Base-by-base conservation (phyloP, 1,140 invertebrate species). In the Condylostylus longicornis region DNA sequence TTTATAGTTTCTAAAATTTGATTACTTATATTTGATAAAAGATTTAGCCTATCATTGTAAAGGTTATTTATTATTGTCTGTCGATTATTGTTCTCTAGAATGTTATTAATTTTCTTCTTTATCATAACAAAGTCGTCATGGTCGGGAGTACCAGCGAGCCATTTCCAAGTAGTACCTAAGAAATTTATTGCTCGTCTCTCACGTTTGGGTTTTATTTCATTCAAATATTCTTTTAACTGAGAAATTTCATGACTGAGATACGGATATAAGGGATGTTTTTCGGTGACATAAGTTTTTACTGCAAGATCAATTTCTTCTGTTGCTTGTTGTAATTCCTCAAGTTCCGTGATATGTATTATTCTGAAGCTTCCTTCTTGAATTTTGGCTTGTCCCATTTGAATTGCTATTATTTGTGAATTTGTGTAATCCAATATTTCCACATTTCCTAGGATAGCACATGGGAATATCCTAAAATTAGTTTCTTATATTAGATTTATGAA, bases 11-110 rank as follows among this genome's bases (percentile, higher is more conserved):
- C n/a, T n/a, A n/a, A n/a, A n/a, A n/a, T n/a, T n/a, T n/a, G n/a
- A n/a, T n/a, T n/a, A n/a, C n/a, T n/a, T n/a, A n/a, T n/a, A n/a
- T n/a, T n/a, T n/a, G 20, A 38, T 13, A 34, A 27, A 28, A 33
- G 27, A 12, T 42, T 33, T 42, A 28, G 8, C 29, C 18, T 14
- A 18, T 34, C 33, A 8, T 19, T 38, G 9, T 38, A 12, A 19
- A 29, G 4, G n/a, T 15, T 38, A 13, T 42, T 42, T 13, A 38
- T 42, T 10, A 42, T 10, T 38, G 38, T 20, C 36, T 42, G 41
- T 28, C 17, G 38, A 33, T 42, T 42, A 25, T 42, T 42, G 19
- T 42, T 41, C 30, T 41, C 39, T 19, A 41, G 18, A 17, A 28
- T 20, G 7, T 41, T 32, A 17, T 41, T 41, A 4, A 36, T 35